These are phyloP conservation scores for Pterostichus madidus DNA, from an alignment of 2,888 invertebrate species.

Conservation along the genomic window DNA sequence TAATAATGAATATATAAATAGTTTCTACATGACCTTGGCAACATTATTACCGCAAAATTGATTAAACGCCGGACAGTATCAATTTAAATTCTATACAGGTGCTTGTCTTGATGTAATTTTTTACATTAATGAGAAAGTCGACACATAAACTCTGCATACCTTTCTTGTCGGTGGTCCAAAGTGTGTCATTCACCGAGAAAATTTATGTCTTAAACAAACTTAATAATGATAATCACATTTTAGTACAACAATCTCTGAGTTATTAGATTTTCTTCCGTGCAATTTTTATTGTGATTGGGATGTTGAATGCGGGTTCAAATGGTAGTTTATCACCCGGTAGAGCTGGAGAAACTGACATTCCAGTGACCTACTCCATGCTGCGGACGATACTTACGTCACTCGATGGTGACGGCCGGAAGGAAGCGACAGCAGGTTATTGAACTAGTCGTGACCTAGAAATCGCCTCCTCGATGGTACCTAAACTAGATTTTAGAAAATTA, in stretches of 20 bases:
- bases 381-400: conserved; percentile 57
- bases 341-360: conserved; percentile 56
- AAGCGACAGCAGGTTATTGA: conserved; percentile 63
- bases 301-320: conserved; percentile 30
- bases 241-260: background rate
- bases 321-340: conserved; percentile 15
- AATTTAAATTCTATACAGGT: conserved; percentile 57
- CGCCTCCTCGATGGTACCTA: conserved; percentile 21
- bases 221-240: conserved; percentile 36
- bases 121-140: conserved; percentile 63
- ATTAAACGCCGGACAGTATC: conserved; percentile 26
- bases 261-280: conserved; percentile 11
- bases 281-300: conserved; percentile 18
- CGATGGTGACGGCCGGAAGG: conserved; percentile 59
- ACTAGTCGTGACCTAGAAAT: conserved; percentile 61
- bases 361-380: conserved; percentile 58
- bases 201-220: conserved; percentile 55
- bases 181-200: conserved; percentile 61
- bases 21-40: conserved; percentile 20
- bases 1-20: background rate
- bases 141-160: conserved; percentile 54
- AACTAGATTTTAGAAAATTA: conserved; percentile 60
- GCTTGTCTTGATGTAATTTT: conserved; percentile 57
- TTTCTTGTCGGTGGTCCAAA: conserved; percentile 58
- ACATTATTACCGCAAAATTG: conserved; percentile 15